These are phyloP conservation scores for Polymixis lichenea DNA, from an alignment of 2,888 invertebrate species.

Conservation along the genomic window DNA sequence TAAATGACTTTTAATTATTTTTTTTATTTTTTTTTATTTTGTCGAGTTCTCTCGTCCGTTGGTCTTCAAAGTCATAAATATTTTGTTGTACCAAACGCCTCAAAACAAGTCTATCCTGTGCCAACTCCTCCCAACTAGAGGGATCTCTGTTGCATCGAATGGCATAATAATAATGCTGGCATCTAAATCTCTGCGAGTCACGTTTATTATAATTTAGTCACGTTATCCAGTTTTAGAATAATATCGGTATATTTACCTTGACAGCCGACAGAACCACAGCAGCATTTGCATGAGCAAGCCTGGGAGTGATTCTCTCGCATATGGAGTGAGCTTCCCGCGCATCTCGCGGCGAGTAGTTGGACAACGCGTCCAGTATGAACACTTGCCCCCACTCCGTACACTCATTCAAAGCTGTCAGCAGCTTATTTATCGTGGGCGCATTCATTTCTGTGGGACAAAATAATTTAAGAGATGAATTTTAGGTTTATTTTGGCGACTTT, in stretches of 20 bases:
- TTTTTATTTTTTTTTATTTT: no score
- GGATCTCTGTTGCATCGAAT: no score
- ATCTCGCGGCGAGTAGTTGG: conserved; percentile 99
- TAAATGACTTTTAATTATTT: no score
- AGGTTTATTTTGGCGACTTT: conserved; percentile 14
- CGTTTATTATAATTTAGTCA: not conserved
- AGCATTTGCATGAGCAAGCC: conserved; percentile 99
- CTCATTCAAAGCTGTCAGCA: conserved; percentile 99
- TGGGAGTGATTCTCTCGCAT: conserved; percentile 98
- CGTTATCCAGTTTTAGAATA: not conserved
- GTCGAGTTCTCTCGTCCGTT: no score
- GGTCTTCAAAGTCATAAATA: no score
- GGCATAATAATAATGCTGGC: not conserved
- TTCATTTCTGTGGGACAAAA: conserved; percentile 94
- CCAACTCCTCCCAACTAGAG: not conserved
- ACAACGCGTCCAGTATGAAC: conserved; percentile 99
- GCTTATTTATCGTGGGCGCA: conserved; percentile 99
- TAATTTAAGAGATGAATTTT: not conserved
- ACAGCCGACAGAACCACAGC: conserved; percentile 99
- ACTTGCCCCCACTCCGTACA: conserved; percentile 99
- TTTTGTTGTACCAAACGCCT: not conserved
- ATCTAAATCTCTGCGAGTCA: not conserved
- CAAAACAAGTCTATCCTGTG: not conserved
- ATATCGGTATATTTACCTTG: conserved; percentile 91
- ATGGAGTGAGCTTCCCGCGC: conserved; percentile 99